Evolutionary conservation across 2,888 invertebrate species (phyloP), one percentile per base, ranked within the genome.

Genomic region (Glaucopsyche alexis): DNA sequence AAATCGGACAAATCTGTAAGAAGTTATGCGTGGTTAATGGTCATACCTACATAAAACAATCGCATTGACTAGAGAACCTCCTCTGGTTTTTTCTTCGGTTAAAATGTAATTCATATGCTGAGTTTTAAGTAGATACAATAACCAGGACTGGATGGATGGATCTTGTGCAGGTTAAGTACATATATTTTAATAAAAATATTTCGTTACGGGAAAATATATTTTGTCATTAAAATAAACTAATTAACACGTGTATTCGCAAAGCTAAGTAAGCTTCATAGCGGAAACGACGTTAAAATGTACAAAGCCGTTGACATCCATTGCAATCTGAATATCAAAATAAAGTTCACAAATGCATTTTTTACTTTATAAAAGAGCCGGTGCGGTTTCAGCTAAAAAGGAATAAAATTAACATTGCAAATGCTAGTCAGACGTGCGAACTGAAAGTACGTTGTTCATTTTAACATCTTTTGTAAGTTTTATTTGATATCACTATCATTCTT

Each of bases 191-290:
- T n/a, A n/a, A n/a, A n/a, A n/a, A n/a, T n/a, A n/a, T n/a, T n/a
- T n/a, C n/a, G n/a, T n/a, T n/a, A n/a, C n/a, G n/a, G n/a, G n/a
- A 88, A 88, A 88, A 88, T 29, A 60, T 60, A 38, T 60, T 60
- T 29, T 16, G 60, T 13, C 4, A 60, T 29, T 38, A 60, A 60
- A 60, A 60, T 38, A 60, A 19, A 38, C 69, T 49, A 69, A 69
- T 67, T 67, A 69, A 47, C 69, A 67, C 19, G n/a, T 69, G 19
- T 2, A 42, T 67, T 69, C 16, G 49, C 45, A 69, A 47, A 19
- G 47, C 47, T 49, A 69, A 69, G 47, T 69, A 49, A 47, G 19
- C 69, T 14, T 13, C 45, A 69, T 49, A 7, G 14, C 7, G 29
- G 69, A 69, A 69, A 67, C 29, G 16, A 69, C 69, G 29, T 69